Base-by-base conservation (phyloP, 1,140 invertebrate genomes). In the Lethrus apterus region DNA sequence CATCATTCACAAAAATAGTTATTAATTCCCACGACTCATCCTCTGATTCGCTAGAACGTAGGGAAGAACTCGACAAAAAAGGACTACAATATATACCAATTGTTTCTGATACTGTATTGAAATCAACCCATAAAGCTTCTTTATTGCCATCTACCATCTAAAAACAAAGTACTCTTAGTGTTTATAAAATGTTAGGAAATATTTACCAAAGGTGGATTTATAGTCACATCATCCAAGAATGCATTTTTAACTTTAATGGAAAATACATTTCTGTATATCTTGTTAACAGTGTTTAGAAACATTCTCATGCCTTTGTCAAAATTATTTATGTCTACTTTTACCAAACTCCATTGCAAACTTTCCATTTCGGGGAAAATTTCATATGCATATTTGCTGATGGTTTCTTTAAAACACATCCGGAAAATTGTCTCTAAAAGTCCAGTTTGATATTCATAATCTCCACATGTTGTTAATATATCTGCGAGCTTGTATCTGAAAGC, bases 391-490 rank as follows among this genome's bases (percentile, higher is more conserved):
- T 10, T 9, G n/a, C 19, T 38, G 13, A 38, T 21, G n/a, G 14
- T n/a, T 21, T 38, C 1, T 21, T 3, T 14, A 3, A n/a, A 21
- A 21, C 35, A 20, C 11, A 38, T 21, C 24, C 35, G 20, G 13
- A 34, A 38, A 21, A 38, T 38, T 4, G 35, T 38, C 24, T 38
- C 35, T 4, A 38, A 4, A 9, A 38, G 9, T 10, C 7, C 11
- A 11, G 35, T 19, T 38, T 38, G 35, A 38, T 38, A 38, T 38
- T 38, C 35, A 38, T 21, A 38, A 8, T 38, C 35, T 38, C 35
- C 35, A 38, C 35, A 38, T n/a, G n/a, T 38, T 14, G 19, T 21
- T 19, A 38, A 7, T 9, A 38, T 1, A 7, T 38, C 35, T 15
- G 32, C 35, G 19, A 38, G 8, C 24, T 23, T 38, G 15, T 21